These are phyloP conservation scores for Lamellibrachia satsuma DNA, from an alignment of 2,888 invertebrate genomes.

Conservation along the genomic window DNA sequence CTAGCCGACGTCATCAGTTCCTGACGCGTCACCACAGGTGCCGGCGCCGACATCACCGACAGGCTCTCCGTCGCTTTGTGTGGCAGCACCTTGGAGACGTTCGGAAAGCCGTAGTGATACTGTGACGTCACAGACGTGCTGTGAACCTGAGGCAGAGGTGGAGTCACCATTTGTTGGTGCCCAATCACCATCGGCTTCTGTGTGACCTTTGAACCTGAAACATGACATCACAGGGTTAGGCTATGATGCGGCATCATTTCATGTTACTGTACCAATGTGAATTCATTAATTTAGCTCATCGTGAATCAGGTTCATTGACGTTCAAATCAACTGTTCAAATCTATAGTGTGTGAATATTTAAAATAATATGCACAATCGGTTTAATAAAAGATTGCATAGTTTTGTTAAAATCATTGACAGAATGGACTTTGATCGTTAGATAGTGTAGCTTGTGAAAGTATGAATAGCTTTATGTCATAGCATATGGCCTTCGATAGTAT, in stretches of 20 bases:
- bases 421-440: too few species aligned
- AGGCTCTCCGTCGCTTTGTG: slow-evolving; percentile 40
- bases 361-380: too few species aligned
- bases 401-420: too few species aligned
- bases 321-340: too few species aligned
- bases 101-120: slow-evolving; percentile 34
- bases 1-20: slow-evolving; percentile 40
- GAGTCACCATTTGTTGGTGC: background rate
- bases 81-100: slow-evolving; percentile 29
- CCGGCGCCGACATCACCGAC: slow-evolving; percentile 64
- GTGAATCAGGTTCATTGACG: too few species aligned
- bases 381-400: too few species aligned
- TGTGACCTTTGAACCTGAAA: slow-evolving; percentile 33
- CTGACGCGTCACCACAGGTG: slow-evolving; percentile 60
- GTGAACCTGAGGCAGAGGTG: slow-evolving; percentile 20
- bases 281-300: too few species aligned
- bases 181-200: slow-evolving; percentile 20
- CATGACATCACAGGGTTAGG: background rate
- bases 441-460: too few species aligned
- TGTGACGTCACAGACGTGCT: slow-evolving; percentile 19
- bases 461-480: too few species aligned
- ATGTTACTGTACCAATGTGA: background rate
- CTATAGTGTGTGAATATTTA: too few species aligned
- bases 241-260: background rate
- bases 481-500: background rate